Evolutionary conservation across 2,888 invertebrate genomes (phyloP).

Genomic region (Didymodactylos carnosus): DNA sequence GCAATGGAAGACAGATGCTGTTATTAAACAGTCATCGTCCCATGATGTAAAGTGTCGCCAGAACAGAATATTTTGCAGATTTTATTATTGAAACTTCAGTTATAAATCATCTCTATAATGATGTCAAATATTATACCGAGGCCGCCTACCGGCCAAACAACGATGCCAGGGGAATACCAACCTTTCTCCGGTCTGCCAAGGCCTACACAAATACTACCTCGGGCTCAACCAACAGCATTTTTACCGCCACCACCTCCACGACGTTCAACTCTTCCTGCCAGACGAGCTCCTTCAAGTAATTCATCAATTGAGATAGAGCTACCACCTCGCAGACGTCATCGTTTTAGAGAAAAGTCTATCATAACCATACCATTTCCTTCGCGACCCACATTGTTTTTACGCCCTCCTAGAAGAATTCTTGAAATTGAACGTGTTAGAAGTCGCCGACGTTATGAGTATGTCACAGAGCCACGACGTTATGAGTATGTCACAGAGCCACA

Average conservation of each 20-base stretch:
- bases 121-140: too few relatives aligned
- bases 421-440: not conserved
- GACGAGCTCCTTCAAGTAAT: not conserved
- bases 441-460: not conserved
- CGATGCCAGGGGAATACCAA: not conserved
- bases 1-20: too few relatives aligned
- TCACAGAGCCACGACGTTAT: too few relatives aligned
- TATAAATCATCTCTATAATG: too few relatives aligned
- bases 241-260: not conserved
- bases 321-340: not conserved
- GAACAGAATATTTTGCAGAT: too few relatives aligned
- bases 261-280: not conserved
- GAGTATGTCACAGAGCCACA: not conserved
- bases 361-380: not conserved
- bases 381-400: not conserved
- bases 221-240: not conserved
- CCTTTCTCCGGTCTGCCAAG: not conserved
- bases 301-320: not conserved
- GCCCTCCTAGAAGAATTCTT: not conserved
- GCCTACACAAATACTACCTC: not conserved
- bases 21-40: too few relatives aligned
- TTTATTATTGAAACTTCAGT: too few relatives aligned
- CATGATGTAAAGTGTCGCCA: too few relatives aligned
- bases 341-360: not conserved
- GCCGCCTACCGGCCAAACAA: too few relatives aligned